These are phyloP conservation scores for Syngnathus typhle DNA, from an alignment of 2,113 vertebrate species.

Conservation along the genomic window DNA sequence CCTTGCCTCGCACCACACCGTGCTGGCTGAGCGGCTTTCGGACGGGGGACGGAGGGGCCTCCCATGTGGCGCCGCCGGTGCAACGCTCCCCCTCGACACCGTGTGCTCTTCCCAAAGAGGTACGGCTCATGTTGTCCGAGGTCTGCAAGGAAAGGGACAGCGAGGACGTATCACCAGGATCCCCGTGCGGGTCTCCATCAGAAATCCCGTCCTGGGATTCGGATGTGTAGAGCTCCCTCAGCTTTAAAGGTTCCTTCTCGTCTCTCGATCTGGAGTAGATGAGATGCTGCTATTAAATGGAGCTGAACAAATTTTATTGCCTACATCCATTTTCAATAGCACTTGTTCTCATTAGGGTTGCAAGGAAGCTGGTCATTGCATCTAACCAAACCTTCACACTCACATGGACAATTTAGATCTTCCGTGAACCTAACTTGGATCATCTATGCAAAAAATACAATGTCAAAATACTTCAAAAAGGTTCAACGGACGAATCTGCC, in stretches of 20 bases:
- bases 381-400: too few species aligned
- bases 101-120: conserved; percentile 63
- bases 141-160: conserved; percentile 74
- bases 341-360: neutral
- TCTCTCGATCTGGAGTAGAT: conserved; percentile 20
- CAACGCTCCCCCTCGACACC: conserved; percentile 60
- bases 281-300: conserved; percentile 17
- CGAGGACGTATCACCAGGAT: neutral
- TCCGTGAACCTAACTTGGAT: too few species aligned
- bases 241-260: neutral
- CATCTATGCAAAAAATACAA: too few species aligned
- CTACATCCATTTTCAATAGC: neutral
- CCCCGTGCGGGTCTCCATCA: neutral
- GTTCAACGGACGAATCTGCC: too few species aligned
- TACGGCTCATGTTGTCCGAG: conserved; percentile 36
- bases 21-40: conserved; percentile 64
- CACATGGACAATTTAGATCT: too few species aligned
- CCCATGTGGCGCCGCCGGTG: conserved; percentile 37
- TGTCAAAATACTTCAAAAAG: too few species aligned
- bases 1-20: conserved; percentile 50
- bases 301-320: neutral
- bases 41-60: conserved; percentile 47
- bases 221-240: conserved; percentile 62
- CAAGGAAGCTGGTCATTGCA: too few species aligned
- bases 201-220: conserved; percentile 59